Conservation (phyloP, 2,797 vertebrate genomes). For the Sylvia borin region DNA sequence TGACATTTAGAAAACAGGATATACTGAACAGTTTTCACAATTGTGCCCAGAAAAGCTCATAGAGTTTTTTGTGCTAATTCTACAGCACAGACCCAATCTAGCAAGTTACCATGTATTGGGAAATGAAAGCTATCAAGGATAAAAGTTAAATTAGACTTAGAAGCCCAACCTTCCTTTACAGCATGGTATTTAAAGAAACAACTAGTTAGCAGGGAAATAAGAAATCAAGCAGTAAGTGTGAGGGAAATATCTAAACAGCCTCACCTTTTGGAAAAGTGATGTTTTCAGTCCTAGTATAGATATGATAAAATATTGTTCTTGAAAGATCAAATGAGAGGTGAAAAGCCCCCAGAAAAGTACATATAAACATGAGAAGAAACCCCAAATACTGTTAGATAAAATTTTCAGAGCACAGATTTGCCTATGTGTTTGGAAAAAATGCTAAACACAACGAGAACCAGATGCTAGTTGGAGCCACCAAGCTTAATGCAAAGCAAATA, state of each 20-base stretch:
- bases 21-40: slow-evolving; percentile 73
- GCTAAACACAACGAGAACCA: not conserved
- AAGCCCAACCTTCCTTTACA: not conserved
- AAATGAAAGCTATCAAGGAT: not conserved
- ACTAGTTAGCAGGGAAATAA: not conserved
- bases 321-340: not conserved
- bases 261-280: not conserved
- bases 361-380: not conserved
- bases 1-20: slow-evolving; percentile 71
- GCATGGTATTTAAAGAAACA: not conserved
- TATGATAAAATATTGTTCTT: not conserved
- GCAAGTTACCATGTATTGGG: not conserved
- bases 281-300: not conserved
- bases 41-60: slow-evolving; percentile 72
- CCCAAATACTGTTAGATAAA: not conserved
- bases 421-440: not conserved
- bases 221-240: not conserved
- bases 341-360: not conserved
- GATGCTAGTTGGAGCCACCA: not conserved
- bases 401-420: not conserved
- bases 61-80: slow-evolving; percentile 62
- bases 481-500: slow-evolving; percentile 15
- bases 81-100: not conserved
- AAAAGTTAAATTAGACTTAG: not conserved
- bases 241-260: not conserved